Base-by-base conservation (phyloP, 2,113 vertebrate genomes). In the Tetrax tetrax region DNA sequence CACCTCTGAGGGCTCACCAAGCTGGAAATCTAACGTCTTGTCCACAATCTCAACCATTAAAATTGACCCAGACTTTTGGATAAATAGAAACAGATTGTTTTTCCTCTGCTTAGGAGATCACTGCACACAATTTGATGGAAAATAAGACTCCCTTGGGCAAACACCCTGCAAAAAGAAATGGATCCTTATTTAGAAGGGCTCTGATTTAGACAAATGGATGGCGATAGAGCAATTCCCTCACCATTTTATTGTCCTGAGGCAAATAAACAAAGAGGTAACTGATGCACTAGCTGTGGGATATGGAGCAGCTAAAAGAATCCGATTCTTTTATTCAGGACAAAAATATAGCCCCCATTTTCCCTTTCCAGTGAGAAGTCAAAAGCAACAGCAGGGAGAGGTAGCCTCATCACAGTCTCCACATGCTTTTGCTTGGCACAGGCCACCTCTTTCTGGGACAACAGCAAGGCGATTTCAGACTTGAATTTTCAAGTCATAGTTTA, bases 321-420 rank as follows among this genome's bases (percentile, higher is more conserved):
- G n/a, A 54, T 56, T 83, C 61, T 86, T 86, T 89, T 60, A 89
- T 72, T 84, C 28, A 89, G 38, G 70, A 82, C 69, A 94, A 85
- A 91, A 95, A 50, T 0, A 1, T 31, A 93, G 29, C 21, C 20
- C 28, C 16, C 27, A 51, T 79, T 91, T 94, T 92, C 77, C 12
- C 78, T 50, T 87, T 89, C 28, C 57, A 87, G 69, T 4, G 72
- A 79, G 61, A 72, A 93, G 74, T 89, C 91, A 74, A 92, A 95
- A 87, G 53, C 47, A 95, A 87, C 76, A 95, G 76, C 69, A 93
- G 81, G 61, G 48, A 92, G 50, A 94, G 31, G n/a, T 33, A 95
- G 53, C 21, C 60, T 94, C 74, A 82, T 75, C 77, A 70, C 51
- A 81, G 57, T 72, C 70, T 95, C 70, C 81, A 91, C 86, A 79